phyloP scores from a whole-genome alignment of 2,888 invertebrate genomes.

The Torymus aiolomorphi region DNA sequence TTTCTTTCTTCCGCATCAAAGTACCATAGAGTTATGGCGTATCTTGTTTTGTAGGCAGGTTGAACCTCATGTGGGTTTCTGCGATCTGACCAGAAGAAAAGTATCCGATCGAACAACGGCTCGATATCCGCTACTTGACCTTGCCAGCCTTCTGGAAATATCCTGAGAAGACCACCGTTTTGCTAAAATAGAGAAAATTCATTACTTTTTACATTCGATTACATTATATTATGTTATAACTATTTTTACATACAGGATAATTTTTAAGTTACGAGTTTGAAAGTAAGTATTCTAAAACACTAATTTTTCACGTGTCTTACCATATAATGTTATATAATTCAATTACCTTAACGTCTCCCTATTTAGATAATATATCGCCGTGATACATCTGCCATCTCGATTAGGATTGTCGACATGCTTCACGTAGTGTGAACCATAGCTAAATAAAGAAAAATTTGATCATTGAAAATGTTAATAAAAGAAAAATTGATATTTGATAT shows the following conservation, averaged over 20 bases:
- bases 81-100: conserved; percentile 98
- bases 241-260: not conserved
- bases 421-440: conserved; percentile 94
- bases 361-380: conserved; percentile 98
- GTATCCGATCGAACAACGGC: conserved; percentile 93
- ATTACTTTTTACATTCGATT: too few species aligned
- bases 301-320: too few species aligned
- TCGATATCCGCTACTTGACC: conserved; percentile 93
- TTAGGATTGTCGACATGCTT: conserved; percentile 99
- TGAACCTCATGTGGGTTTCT: conserved; percentile 98
- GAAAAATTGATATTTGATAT: too few species aligned
- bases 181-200: conserved; percentile 66
- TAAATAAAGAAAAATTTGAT: conserved; percentile 85
- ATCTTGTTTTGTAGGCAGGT: conserved; percentile 91
- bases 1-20: conserved; percentile 90
- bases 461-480: too few species aligned
- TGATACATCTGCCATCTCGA: conserved; percentile 96
- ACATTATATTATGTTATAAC: not conserved
- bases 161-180: conserved; percentile 91
- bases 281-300: too few species aligned
- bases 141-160: conserved; percentile 91
- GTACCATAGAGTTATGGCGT: conserved; percentile 95
- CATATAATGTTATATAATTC: not conserved
- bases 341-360: conserved; percentile 86
- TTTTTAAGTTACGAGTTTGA: too few species aligned